Conservation (phyloP, 2,113 vertebrate species). For the Malurus cyaneus region DNA sequence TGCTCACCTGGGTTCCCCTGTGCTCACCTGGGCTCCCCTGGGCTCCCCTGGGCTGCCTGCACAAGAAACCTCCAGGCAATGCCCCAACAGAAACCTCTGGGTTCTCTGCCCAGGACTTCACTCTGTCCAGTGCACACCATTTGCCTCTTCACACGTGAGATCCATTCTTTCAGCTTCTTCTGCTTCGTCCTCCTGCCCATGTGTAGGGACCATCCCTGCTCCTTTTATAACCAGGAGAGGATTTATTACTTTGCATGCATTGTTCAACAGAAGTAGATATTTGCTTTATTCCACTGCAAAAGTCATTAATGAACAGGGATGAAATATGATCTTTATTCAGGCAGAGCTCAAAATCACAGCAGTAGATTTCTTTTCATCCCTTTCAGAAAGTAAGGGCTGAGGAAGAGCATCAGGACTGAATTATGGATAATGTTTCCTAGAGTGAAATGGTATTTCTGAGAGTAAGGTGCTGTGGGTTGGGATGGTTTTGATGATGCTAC, state of each 20-base stretch:
- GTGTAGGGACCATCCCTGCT: not conserved
- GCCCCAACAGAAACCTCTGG: not conserved
- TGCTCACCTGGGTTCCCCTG: not conserved
- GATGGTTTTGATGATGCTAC: not conserved
- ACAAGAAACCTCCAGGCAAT: not conserved
- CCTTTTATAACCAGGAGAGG: not conserved
- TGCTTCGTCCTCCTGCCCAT: not conserved
- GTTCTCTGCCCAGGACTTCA: not conserved
- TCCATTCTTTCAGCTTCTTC: not conserved
- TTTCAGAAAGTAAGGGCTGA: not conserved
- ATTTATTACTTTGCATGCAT: not conserved
- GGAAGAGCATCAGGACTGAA: not conserved
- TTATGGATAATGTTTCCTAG: not conserved
- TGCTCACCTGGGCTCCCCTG: accelerated
- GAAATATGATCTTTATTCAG: not conserved
- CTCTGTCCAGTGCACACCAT: not conserved
- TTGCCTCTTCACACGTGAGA: not conserved
- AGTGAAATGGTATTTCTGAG: not conserved
- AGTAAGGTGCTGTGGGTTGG: not conserved
- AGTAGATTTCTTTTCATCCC: not conserved
- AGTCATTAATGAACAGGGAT: not conserved
- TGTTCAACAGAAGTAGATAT: not conserved
- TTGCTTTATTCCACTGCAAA: not conserved
- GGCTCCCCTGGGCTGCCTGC: not conserved
- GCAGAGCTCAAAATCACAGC: not conserved